These are phyloP conservation scores for Sinonovacula constricta DNA, from an alignment of 1,140 invertebrate genomes.

Conservation along the genomic window DNA sequence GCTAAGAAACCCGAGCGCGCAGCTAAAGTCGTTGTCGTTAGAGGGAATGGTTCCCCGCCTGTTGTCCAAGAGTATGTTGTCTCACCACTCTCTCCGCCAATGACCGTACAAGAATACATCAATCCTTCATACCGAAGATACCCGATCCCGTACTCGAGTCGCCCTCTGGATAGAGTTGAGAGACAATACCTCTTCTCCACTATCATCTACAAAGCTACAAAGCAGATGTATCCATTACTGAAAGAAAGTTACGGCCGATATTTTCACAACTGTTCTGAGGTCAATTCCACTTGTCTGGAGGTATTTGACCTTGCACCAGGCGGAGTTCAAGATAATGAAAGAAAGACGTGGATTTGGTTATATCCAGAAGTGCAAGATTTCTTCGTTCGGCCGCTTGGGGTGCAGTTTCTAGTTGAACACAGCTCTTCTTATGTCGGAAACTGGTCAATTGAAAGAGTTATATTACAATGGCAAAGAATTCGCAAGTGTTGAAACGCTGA, in stretches of 20 bases:
- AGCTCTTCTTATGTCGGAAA: conserved; percentile 46
- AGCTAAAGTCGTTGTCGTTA: conserved; percentile 7
- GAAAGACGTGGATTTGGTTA: conserved; percentile 66
- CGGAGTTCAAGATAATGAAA: conserved; percentile 54
- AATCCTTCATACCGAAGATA: conserved; percentile 7
- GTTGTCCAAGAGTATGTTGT: conserved; percentile 19
- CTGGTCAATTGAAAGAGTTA: conserved; percentile 62
- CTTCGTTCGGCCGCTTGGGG: conserved; percentile 66
- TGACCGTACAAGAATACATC: neutral
- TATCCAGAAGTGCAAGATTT: conserved; percentile 66
- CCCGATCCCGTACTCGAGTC: conserved; percentile 7
- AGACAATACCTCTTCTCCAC: neutral
- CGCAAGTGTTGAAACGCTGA: conserved; percentile 59
- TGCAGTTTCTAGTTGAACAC: conserved; percentile 68
- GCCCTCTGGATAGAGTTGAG: neutral
- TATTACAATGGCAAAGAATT: conserved; percentile 70
- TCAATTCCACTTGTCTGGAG: conserved; percentile 62
- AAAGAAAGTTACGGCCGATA: conserved; percentile 62
- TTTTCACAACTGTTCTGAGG: conserved; percentile 68
- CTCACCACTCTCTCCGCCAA: neutral
- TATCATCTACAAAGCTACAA: conserved; percentile 6
- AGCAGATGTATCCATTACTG: conserved; percentile 60
- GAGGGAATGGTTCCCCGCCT: conserved; percentile 1
- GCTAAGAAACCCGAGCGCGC: neutral
- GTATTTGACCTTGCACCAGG: conserved; percentile 61